Conservation (phyloP, 2,888 invertebrate genomes). For the Lithophane leautieri region DNA sequence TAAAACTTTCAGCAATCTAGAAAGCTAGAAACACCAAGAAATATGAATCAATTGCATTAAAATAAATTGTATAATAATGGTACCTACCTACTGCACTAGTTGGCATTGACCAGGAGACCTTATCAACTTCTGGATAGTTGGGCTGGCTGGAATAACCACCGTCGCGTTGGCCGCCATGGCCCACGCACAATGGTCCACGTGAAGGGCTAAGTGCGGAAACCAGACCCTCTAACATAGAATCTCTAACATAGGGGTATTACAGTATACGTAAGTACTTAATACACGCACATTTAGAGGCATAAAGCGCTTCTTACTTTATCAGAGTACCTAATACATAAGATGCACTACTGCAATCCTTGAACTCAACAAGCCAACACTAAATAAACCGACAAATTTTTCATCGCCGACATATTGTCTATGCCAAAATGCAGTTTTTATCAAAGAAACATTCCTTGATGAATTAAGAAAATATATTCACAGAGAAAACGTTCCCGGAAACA, state of each 20-base stretch:
- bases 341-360: background rate
- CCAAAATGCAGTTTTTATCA: background rate
- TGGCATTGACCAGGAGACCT: background rate
- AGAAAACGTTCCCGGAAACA: background rate
- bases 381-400: background rate
- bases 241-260: no score
- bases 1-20: background rate
- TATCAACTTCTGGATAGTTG: no score
- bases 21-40: background rate
- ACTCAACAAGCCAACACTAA: background rate
- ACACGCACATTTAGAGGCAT: no score
- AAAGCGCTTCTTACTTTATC: no score
- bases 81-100: background rate
- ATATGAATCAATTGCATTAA: background rate
- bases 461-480: background rate
- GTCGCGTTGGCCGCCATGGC: no score
- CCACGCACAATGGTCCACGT: no score
- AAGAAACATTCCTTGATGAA: background rate
- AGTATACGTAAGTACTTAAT: background rate
- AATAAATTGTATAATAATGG: no score
- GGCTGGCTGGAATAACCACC: no score
- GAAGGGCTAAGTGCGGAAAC: no score
- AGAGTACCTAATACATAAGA: background rate
- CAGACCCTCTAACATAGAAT: no score
- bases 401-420: background rate